Conservation (phyloP, 2,797 vertebrate genomes). For the Xyrichtys novacula region DNA sequence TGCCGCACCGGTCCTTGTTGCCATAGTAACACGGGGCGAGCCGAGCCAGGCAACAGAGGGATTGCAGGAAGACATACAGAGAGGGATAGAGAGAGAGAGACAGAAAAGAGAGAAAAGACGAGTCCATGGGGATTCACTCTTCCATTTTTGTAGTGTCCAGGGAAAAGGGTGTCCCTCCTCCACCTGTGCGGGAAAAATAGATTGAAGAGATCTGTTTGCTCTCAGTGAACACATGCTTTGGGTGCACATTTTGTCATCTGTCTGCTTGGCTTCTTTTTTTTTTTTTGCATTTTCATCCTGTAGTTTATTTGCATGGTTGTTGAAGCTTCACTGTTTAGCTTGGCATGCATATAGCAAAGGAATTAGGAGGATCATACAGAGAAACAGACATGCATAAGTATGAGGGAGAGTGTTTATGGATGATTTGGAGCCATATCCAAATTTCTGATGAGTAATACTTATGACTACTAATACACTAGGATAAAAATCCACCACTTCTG, state of each 20-base stretch:
- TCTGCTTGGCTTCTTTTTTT: slow-evolving; percentile 7
- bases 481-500: neutral
- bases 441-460: neutral
- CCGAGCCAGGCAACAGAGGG: slow-evolving; percentile 63
- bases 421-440: neutral
- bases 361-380: slow-evolving; percentile 4
- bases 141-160: slow-evolving; percentile 63
- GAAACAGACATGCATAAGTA: neutral
- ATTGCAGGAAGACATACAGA: slow-evolving; percentile 51
- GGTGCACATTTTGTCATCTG: slow-evolving; percentile 17
- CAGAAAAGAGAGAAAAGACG: slow-evolving; percentile 17
- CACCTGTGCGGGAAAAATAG: slow-evolving; percentile 43
- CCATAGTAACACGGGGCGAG: slow-evolving; percentile 82
- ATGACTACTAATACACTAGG: neutral
- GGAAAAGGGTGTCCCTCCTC: slow-evolving; percentile 57
- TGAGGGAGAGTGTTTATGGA: neutral
- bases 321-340: slow-evolving; percentile 2
- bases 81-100: slow-evolving; percentile 29
- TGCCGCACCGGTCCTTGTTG: slow-evolving; percentile 72
- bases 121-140: slow-evolving; percentile 68
- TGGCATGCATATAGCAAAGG: slow-evolving; percentile 3
- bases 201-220: slow-evolving; percentile 37
- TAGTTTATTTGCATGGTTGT: slow-evolving; percentile 24
- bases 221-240: slow-evolving; percentile 25
- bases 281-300: slow-evolving; percentile 20